These are phyloP conservation scores for Dryococelus australis DNA, from an alignment of 2,888 invertebrate genomes.

Conservation along the genomic window DNA sequence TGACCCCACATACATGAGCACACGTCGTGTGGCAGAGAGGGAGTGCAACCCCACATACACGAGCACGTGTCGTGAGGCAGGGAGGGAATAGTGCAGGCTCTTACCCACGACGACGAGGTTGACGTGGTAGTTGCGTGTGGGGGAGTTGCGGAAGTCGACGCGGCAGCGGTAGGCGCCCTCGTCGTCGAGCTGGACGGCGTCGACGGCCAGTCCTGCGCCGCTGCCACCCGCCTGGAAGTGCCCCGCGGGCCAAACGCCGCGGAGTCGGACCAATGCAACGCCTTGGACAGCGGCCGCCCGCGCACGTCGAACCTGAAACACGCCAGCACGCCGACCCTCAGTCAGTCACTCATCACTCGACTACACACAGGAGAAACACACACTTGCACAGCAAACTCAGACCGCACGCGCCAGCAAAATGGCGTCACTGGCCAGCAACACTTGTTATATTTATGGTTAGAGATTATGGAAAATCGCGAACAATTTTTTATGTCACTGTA, in stretches of 20 bases:
- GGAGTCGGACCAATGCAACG: slow-evolving; percentile 61
- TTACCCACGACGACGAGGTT: slow-evolving; percentile 46
- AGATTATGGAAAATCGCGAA: too few species aligned
- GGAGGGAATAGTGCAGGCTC: slow-evolving; percentile 44
- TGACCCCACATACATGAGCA: too few species aligned
- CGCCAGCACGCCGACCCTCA: too few species aligned
- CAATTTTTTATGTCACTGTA: too few species aligned
- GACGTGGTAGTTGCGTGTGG: background rate
- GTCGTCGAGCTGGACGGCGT: slow-evolving; percentile 44
- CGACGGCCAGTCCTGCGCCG: slow-evolving; percentile 60
- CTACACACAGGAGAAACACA: too few species aligned
- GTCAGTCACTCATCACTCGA: too few species aligned
- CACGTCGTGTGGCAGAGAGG: too few species aligned
- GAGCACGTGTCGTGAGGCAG: too few species aligned
- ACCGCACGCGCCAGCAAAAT: too few species aligned
- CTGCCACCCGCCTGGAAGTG: slow-evolving; percentile 58
- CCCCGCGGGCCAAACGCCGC: slow-evolving; percentile 61
- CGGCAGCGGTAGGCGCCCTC: slow-evolving; percentile 11
- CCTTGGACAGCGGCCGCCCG: slow-evolving; percentile 60
- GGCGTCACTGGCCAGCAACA: too few species aligned
- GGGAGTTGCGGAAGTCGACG: background rate
- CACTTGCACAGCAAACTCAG: too few species aligned
- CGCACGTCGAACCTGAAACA: slow-evolving; percentile 61
- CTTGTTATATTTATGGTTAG: too few species aligned
- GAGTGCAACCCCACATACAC: background rate